Evolutionary conservation across 2,888 invertebrate genomes (phyloP).

Genomic region (Azorinus chamasolen): DNA sequence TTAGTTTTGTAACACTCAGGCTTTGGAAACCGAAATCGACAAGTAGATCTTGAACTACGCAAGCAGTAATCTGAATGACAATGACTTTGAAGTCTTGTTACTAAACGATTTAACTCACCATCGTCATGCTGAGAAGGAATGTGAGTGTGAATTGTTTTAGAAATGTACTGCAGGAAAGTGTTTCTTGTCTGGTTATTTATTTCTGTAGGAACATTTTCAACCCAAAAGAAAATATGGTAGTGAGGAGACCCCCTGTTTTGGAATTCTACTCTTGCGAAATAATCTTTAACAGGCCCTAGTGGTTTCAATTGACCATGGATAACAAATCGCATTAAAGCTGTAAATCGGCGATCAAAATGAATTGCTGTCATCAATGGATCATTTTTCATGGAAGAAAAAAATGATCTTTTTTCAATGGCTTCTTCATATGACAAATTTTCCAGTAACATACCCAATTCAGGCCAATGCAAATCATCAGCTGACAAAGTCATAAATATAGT

Average conservation of each 20-base stretch:
- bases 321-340: slow-evolving; percentile 21
- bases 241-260: slow-evolving; percentile 15
- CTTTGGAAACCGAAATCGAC: slow-evolving; percentile 39
- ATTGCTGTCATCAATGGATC: slow-evolving; percentile 19
- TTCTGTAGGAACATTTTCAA: too few species aligned
- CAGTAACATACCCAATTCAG: too few species aligned
- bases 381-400: slow-evolving; percentile 5
- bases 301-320: neutral
- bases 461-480: slow-evolving; percentile 20
- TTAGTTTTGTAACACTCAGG: too few species aligned
- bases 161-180: neutral
- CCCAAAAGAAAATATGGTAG: slow-evolving; percentile 22
- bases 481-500: slow-evolving; percentile 13
- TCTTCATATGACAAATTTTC: slow-evolving; percentile 12
- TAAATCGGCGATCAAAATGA: slow-evolving; percentile 13
- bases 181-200: neutral
- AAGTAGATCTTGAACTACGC: neutral
- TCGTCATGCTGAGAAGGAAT: neutral
- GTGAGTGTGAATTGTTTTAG: neutral
- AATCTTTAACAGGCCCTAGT: slow-evolving; percentile 6
- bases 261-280: slow-evolving; percentile 11
- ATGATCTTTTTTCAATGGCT: neutral
- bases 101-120: neutral
- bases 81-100: neutral
- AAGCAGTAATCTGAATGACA: neutral